phyloP scores from a whole-genome alignment of 2,797 vertebrate genomes.

The Heliangelus exortis region DNA sequence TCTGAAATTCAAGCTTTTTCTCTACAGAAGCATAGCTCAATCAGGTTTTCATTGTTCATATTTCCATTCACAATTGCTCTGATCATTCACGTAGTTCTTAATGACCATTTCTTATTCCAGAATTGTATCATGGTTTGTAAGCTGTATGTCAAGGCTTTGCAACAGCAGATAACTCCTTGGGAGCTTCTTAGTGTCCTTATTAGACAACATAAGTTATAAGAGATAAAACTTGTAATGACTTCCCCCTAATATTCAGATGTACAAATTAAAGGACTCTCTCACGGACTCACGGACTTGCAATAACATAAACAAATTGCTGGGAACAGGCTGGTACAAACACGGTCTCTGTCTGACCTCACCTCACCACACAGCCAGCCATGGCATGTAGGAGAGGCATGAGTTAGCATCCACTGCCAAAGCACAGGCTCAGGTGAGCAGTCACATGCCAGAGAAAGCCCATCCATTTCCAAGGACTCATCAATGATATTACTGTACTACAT shows the following conservation, averaged over 20 bases:
- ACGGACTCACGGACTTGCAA: neutral
- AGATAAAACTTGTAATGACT: neutral
- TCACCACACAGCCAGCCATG: neutral
- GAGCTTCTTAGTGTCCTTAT: neutral
- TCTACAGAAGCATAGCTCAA: neutral
- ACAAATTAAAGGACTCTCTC: neutral
- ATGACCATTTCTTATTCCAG: neutral
- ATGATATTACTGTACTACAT: neutral
- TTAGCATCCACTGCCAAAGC: neutral
- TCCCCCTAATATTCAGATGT: neutral
- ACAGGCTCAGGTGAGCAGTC: neutral
- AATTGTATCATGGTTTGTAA: neutral
- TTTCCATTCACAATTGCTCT: neutral
- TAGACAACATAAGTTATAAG: neutral
- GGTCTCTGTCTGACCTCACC: neutral
- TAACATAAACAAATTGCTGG: fast-evolving
- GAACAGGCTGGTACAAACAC: neutral
- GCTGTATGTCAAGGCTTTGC: neutral
- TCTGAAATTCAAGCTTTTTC: neutral
- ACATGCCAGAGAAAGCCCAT: neutral
- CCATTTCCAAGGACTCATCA: neutral
- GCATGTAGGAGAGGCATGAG: neutral
- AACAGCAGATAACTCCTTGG: neutral
- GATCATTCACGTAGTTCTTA: neutral
- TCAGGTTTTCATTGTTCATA: neutral